Evolutionary conservation across 1,140 invertebrate genomes (phyloP).

Genomic region (Drosophila ironensis): DNA sequence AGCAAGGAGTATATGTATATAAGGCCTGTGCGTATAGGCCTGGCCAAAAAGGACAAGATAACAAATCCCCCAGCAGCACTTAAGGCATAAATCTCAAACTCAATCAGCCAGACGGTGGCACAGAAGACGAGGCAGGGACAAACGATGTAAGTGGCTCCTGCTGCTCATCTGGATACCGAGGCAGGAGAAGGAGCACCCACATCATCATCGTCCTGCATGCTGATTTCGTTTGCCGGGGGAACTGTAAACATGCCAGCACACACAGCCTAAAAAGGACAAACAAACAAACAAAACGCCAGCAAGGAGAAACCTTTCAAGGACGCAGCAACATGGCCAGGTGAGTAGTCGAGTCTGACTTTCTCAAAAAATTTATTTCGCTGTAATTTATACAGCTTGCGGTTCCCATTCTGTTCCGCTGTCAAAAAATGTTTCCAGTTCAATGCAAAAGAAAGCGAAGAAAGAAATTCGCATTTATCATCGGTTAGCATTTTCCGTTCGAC

Average conservation of each 20-base stretch:
- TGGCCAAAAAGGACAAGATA: constrained; percentile 32
- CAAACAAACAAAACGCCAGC: not conserved
- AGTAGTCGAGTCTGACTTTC: constrained; percentile 38
- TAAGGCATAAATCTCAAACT: constrained; percentile 75
- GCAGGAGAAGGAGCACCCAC: constrained; percentile 31
- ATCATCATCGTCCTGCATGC: constrained; percentile 30
- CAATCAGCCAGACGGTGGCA: constrained; percentile 54
- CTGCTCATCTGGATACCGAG: constrained; percentile 31
- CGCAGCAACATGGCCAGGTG: constrained; percentile 60
- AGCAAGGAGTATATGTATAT: not conserved
- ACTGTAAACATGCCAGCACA: constrained; percentile 41
- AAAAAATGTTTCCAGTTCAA: constrained; percentile 57
- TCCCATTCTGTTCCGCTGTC: constrained; percentile 18
- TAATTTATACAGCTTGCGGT: constrained; percentile 30
- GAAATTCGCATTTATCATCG: constrained; percentile 62
- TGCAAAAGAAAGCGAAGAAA: constrained; percentile 38
- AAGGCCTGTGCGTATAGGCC: constrained; percentile 52
- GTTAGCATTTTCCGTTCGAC: not conserved
- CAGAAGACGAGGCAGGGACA: constrained; percentile 45
- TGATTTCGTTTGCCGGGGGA: constrained; percentile 30
- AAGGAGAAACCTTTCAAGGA: constrained; percentile 25
- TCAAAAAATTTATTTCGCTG: constrained; percentile 12
- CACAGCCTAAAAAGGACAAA: not conserved
- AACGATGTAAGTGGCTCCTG: constrained; percentile 52
- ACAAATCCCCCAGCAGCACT: constrained; percentile 70